Base-by-base conservation (phyloP, 1,140 invertebrate genomes). In the Parasteatoda tepidariorum region DNA sequence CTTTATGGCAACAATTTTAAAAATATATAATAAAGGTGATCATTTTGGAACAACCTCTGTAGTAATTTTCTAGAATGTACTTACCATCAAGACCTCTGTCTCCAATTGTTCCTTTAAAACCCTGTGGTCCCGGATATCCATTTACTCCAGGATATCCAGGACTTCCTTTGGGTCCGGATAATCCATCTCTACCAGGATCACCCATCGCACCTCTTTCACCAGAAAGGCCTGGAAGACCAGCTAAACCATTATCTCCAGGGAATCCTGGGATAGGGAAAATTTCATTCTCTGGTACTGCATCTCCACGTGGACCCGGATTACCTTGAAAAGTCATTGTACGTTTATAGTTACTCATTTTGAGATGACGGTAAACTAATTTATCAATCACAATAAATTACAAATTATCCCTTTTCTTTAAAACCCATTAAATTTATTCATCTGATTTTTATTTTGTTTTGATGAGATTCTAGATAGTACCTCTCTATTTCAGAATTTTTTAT, bases 121-220 rank as follows among this genome's bases (percentile, higher is more conserved):
- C 78, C 48, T 34, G 54, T n/a, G 64, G 48, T 22, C 78, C 78
- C 22, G 66, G 54, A 30, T 41, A 82, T 30, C 78, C 78, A 22
- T 82, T 34, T 22, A 22, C 1, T n/a, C 78, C 78, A 11, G 66
- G 55, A 33, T 61, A 82, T 31, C 78, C 78, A 30, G 78, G 67
- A 31, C 15, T 62, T 24, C 78, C 78, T 71, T 71, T 41, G 9
- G 28, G 34, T 41, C 85, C 85, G 11, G 83, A 34, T 13, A 64
- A 31, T 1, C 85, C 85, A 54, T 76, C 48, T 55, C 64, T 33
- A 6, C 85, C 85, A n/a, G 67, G 85, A 61, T 78, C 64, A 18
- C 85, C 85, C 41, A 66, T 75, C 48, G 74, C 18, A 59, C 94
- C 94, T 85, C 92, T 91, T 28, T 87, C 88, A 26, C 93, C 93